Conservation (phyloP, 2,113 vertebrate genomes). For the Centropus bengalensis region DNA sequence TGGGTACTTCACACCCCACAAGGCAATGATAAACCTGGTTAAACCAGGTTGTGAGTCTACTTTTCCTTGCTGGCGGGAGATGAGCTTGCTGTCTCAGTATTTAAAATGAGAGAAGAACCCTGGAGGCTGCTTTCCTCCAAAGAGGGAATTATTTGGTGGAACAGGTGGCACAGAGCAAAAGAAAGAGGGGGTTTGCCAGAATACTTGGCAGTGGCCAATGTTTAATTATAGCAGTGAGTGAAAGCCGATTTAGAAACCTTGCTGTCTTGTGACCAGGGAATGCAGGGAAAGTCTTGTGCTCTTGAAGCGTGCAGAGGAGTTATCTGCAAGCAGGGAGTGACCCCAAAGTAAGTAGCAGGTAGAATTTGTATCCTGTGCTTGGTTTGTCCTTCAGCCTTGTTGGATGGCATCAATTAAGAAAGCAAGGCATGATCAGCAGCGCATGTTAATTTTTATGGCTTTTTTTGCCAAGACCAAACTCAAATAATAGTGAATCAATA, state of each 20-base stretch:
- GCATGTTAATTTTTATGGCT: not conserved
- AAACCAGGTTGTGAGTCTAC: not conserved
- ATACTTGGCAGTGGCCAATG: not conserved
- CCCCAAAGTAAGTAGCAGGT: not conserved
- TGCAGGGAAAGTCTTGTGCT: not conserved
- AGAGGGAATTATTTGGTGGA: not conserved
- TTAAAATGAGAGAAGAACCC: not conserved
- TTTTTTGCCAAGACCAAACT: not conserved
- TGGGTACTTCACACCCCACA: not conserved
- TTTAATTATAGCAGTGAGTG: not conserved
- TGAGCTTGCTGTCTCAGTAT: not conserved
- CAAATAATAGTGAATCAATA: not conserved
- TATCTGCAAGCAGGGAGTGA: not conserved
- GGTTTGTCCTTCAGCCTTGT: not conserved
- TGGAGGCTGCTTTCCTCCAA: not conserved
- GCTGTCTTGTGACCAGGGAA: not conserved
- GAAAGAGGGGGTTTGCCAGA: not conserved
- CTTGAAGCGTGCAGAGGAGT: not conserved
- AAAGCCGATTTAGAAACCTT: not conserved
- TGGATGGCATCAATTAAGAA: not conserved
- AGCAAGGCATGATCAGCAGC: not conserved
- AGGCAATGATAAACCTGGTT: not conserved
- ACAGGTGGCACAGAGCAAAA: not conserved
- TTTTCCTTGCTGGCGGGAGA: not conserved
- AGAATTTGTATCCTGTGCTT: fast-evolving